phyloP scores from a whole-genome alignment of 37 sponge, comb jelly and placozoan species.

The Cladorhizidae sp. region DNA sequence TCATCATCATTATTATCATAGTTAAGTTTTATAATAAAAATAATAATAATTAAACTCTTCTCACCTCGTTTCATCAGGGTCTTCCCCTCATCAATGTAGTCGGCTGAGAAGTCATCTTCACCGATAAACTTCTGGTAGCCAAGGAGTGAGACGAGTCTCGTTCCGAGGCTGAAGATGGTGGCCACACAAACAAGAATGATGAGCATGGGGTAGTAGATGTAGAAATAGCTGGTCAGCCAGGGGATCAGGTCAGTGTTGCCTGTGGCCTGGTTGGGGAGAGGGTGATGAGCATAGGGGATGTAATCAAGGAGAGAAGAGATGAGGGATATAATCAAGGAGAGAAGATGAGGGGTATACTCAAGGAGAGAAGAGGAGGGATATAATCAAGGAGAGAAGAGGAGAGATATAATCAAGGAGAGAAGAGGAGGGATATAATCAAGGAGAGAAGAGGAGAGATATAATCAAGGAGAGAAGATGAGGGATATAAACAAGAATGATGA shows the following conservation, averaged over 20 bases:
- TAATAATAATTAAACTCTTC: not conserved
- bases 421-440: too few species aligned
- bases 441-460: conserved; percentile 65
- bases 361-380: not conserved
- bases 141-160: conserved; percentile 65
- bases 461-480: conserved; percentile 81
- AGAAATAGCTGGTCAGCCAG: conserved; percentile 79
- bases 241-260: conserved; percentile 81
- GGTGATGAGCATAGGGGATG: not conserved
- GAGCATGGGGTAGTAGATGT: conserved; percentile 89
- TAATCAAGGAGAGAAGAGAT: not conserved
- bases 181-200: conserved; percentile 85
- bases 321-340: not conserved
- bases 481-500: conserved; percentile 80
- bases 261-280: conserved; percentile 52
- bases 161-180: conserved; percentile 84
- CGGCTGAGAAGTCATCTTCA: conserved; percentile 89
- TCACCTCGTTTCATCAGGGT: conserved; percentile 84
- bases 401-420: too few species aligned
- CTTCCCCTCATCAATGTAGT: conserved; percentile 93
- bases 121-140: conserved; percentile 92
- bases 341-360: not conserved
- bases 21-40: too few species aligned
- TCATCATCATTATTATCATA: too few species aligned
- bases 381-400: too few species aligned